Evolutionary conservation across 1,140 invertebrate genomes (phyloP).

Genomic region (Cataglyphis hispanica): DNA sequence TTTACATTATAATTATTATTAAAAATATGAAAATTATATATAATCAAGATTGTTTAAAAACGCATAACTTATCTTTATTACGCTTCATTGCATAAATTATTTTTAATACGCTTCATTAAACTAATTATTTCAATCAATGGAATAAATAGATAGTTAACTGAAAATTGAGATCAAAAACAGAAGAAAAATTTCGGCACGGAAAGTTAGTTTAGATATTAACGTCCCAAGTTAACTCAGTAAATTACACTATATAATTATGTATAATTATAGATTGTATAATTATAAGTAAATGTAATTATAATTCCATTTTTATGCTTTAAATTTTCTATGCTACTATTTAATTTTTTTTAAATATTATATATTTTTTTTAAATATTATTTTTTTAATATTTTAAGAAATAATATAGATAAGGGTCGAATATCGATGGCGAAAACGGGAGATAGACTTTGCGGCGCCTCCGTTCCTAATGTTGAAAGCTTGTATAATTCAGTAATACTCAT

Average conservation of each 20-base stretch:
- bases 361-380: too few species aligned
- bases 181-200: too few species aligned
- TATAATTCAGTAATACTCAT: slow-evolving; percentile 68
- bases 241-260: too few species aligned
- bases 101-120: background rate
- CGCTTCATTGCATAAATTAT: background rate
- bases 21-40: background rate
- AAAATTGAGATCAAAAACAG: too few species aligned
- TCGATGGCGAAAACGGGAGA: background rate
- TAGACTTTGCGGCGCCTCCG: slow-evolving; percentile 63
- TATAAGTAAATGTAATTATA: background rate
- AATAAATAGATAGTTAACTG: too few species aligned
- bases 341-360: too few species aligned
- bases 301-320: background rate
- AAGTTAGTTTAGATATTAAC: too few species aligned
- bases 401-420: background rate
- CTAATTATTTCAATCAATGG: background rate
- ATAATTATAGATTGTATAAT: too few species aligned
- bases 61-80: too few species aligned
- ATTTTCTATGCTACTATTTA: background rate
- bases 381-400: background rate
- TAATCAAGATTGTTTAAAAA: background rate
- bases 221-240: too few species aligned
- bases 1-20: background rate
- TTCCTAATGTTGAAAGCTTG: slow-evolving; percentile 35